Evolutionary conservation across 1,140 invertebrate genomes (phyloP).

Genomic region (Cydia splendana): DNA sequence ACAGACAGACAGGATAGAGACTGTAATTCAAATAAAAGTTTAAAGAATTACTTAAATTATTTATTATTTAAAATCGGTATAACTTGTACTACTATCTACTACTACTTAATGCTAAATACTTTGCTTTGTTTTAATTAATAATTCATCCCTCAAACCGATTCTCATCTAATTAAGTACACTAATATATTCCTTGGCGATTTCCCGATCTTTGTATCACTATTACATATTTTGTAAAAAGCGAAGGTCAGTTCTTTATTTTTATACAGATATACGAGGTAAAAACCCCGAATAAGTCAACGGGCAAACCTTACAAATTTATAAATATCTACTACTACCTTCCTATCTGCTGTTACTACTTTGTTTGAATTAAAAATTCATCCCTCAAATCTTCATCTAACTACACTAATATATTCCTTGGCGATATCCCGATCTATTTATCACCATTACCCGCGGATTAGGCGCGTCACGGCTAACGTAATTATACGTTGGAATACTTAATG

Average conservation of each 20-base stretch:
- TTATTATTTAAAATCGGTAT: too few species aligned
- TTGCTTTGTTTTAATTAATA: not conserved
- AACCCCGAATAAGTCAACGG: too few species aligned
- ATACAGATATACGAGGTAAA: too few species aligned
- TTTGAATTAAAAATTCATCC: not conserved
- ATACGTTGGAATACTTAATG: slow-evolving; percentile 63
- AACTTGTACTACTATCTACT: too few species aligned
- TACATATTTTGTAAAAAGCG: slow-evolving; percentile 37
- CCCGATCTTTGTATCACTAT: slow-evolving; percentile 69
- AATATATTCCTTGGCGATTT: slow-evolving; percentile 55
- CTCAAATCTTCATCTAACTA: slow-evolving; percentile 1
- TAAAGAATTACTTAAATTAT: too few species aligned
- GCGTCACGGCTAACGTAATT: slow-evolving; percentile 65
- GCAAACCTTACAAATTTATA: too few species aligned
- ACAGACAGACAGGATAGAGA: too few species aligned
- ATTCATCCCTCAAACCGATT: not conserved
- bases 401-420: slow-evolving; percentile 52
- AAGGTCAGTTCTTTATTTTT: too few species aligned
- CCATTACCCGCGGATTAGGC: slow-evolving; percentile 65
- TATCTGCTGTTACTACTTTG: too few species aligned
- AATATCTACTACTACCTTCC: too few species aligned
- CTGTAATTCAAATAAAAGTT: too few species aligned
- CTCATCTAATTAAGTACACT: slow-evolving; percentile 33
- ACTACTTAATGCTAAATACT: not conserved
- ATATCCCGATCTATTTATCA: slow-evolving; percentile 69